Evolutionary conservation across 1,140 invertebrate genomes (phyloP), one percentile per base, ranked within the genome.

Genomic region (Diachasmimorpha longicaudata): DNA sequence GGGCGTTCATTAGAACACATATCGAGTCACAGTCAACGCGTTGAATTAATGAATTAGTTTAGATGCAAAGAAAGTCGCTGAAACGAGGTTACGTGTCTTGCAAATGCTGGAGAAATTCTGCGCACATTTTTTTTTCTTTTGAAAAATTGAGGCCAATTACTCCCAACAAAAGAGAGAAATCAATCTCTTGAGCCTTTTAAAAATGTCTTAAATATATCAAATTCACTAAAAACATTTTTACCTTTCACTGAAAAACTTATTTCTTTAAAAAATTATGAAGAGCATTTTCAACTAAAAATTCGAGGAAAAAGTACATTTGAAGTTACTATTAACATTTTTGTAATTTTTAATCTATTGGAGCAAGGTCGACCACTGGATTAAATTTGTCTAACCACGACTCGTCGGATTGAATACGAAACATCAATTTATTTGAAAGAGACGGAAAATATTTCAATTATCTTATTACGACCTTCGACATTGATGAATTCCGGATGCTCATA

Each of bases 81-180:
- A 66, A 74, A 66, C 25, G 72, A 74, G 72, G 72, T 74, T 74
- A 58, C 36, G 37, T 74, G 46, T 36, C 21, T 72, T 36, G 21
- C 39, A 48, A 72, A 58, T 52, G 52, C 58, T 16, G 37, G 72
- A 74, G 72, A 74, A 74, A 74, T 74, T 74, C 39, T 63, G 19
- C 23, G 1, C 23, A 16, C 58, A 63, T 25, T 31, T 63, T 63
- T 63, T 63, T 63, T 63, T 31, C 8, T 63, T 63, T 63, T 52
- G 9, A 6, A 16, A 52, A 58, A 58, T 58, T 63, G 58, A 63
- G 19, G 58, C 19, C 23, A 63, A 63, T 25, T 63, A 63, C n/a
- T 16, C 11, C 1, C 31, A 9, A 63, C 58, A 25, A 63, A 63
- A 9, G 23, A 63, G 10, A 9, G 21, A 63, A 63, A 25, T 31